These are phyloP conservation scores for Pseudorasbora parva DNA, from an alignment of 2,113 vertebrate species.

Conservation along the genomic window DNA sequence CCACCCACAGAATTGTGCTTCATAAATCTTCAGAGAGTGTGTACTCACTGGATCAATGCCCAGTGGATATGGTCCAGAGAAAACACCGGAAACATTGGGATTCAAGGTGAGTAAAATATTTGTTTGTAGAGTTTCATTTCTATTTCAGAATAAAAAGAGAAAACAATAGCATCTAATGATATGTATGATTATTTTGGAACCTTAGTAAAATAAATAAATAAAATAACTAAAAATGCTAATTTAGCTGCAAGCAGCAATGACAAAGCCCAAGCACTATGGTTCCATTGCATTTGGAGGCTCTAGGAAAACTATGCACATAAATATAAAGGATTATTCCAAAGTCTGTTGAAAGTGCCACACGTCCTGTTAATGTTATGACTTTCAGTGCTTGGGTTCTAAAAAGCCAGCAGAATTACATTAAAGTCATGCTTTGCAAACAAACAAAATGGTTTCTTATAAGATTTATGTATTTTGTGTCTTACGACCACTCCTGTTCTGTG, in stretches of 20 bases:
- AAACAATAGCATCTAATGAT: not conserved
- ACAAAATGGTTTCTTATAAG: not conserved
- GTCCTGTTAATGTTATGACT: not conserved
- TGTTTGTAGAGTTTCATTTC: slow-evolving; percentile 76
- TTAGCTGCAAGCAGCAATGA: not conserved
- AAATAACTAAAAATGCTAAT: not conserved
- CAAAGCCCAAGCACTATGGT: not conserved
- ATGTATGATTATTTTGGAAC: not conserved
- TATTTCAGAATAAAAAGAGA: slow-evolving; percentile 46
- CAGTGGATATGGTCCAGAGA: slow-evolving; percentile 88
- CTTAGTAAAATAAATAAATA: not conserved
- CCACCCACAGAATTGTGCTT: not conserved
- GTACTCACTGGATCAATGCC: slow-evolving; percentile 93
- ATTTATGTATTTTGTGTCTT: slow-evolving; percentile 66
- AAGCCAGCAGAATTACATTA: not conserved
- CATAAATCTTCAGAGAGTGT: slow-evolving; percentile 16
- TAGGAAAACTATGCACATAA: not conserved
- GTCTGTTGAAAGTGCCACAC: not conserved
- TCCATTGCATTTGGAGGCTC: not conserved
- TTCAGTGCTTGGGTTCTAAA: not conserved
- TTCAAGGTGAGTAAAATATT: slow-evolving; percentile 82
- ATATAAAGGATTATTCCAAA: not conserved
- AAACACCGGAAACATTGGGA: slow-evolving; percentile 89
- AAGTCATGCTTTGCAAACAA: not conserved
- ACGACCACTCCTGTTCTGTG: slow-evolving; percentile 89